These are phyloP conservation scores for Myiopsitta monachus DNA, from an alignment of 2,113 vertebrate species.

Conservation along the genomic window DNA sequence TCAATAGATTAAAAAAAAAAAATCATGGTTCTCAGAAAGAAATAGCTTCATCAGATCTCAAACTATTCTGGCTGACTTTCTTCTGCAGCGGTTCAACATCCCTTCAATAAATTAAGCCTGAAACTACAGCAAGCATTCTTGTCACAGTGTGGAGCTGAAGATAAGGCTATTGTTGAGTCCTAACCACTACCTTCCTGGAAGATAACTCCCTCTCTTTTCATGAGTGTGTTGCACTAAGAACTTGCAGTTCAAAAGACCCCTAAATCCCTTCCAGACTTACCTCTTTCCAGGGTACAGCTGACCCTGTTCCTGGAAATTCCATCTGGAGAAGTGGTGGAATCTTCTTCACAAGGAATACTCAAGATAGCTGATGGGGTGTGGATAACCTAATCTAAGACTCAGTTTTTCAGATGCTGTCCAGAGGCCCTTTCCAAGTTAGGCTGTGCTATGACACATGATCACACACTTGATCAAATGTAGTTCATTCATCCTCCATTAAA, in stretches of 20 bases:
- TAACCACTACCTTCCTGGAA: not conserved
- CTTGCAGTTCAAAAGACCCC: not conserved
- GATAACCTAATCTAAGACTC: not conserved
- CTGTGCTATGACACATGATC: not conserved
- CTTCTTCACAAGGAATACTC: not conserved
- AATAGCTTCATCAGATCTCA: not conserved
- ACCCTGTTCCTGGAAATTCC: not conserved
- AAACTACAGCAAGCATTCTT: not conserved
- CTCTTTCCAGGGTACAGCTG: not conserved
- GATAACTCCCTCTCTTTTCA: not conserved
- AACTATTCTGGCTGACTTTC: not conserved
- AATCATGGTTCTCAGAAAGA: not conserved
- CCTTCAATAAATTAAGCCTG: not conserved
- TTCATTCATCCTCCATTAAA: not conserved
- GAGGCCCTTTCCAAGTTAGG: not conserved
- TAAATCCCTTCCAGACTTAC: not conserved
- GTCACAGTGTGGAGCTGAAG: not conserved
- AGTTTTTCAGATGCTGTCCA: not conserved
- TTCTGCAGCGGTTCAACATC: not conserved
- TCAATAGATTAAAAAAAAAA: not conserved
- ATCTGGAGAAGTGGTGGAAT: not conserved
- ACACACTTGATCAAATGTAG: not conserved
- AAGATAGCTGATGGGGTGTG: not conserved
- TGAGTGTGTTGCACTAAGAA: not conserved
- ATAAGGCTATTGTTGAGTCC: not conserved